Evolutionary conservation across 1,140 invertebrate species (phyloP), one percentile per base, ranked within the genome.

Genomic region (Sminthurides bifidus): DNA sequence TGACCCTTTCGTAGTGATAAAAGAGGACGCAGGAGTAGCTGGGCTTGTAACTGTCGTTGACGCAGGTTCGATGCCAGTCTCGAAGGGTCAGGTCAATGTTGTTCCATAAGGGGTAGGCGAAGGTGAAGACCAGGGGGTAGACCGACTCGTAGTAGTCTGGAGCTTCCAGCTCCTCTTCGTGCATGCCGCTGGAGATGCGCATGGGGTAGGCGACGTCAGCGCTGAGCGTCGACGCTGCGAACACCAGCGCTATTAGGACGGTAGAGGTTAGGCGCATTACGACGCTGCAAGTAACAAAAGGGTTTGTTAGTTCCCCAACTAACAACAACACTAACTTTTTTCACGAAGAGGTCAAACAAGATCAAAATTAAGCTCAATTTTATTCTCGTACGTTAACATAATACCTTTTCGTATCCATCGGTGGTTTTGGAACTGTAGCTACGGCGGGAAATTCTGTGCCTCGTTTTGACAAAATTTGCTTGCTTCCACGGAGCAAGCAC

Each of bases 1-100:
- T 46, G 30, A 58, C 57, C 35, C 53, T 54, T 45, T 61, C 59
- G 33, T 50, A 54, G 40, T 61, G 54, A 35, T 51, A 58, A 19
- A 61, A 61, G 1, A 61, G 52, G 24, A 52, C 52, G 23, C 46
- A 56, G 30, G 54, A 54, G 40, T 58, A 61, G 33, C 49, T 53
- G 1, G 59, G 59, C 15, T 55, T 43, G 24, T 54, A 61, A 2
- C 40, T 33, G 8, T 61, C 55, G 3, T 51, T 51, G 46, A 45
- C 26, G 21, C 59, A 61, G 41, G 51, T 57, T 12, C 45, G 40
- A 26, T 56, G 26, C 59, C 59, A 61, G 24, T 58, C 59, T 17
- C 59, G 17, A n/a, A 61, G 48, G 14, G 59, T 61, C 5, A 58
- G 37, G 24, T 61, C 55, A 6, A 58, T 14, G 17, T 33, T 54